Conservation (phyloP, 2,888 invertebrate species). For the Lobophora halterata region DNA sequence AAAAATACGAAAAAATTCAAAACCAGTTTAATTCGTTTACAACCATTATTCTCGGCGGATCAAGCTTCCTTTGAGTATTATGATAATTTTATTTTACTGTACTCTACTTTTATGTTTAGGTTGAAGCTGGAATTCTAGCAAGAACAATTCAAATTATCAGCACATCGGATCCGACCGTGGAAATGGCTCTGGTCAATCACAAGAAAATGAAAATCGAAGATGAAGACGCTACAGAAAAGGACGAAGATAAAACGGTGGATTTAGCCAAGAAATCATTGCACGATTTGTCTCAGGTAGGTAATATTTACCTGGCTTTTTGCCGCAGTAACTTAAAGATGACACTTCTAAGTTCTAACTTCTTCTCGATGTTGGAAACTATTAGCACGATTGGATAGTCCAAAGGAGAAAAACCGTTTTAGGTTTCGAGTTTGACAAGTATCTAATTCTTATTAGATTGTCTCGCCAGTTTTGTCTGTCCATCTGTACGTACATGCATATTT, state of each 20-base stretch:
- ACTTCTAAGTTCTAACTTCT: constrained; percentile 14
- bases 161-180: constrained; percentile 76
- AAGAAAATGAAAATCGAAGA: constrained; percentile 75
- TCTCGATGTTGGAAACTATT: constrained; percentile 16
- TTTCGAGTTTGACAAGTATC: too few relatives aligned
- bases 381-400: constrained; percentile 2
- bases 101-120: constrained; percentile 47
- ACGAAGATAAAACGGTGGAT: constrained; percentile 55
- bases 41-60: constrained; percentile 2
- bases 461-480: too few relatives aligned
- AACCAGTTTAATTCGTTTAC: constrained; percentile 7
- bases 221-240: constrained; percentile 80
- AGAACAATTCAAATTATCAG: constrained; percentile 88
- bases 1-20: constrained; percentile 11
- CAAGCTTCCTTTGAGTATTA: constrained; percentile 1
- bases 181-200: constrained; percentile 74
- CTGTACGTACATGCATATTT: too few relatives aligned
- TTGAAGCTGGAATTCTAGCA: constrained; percentile 88
- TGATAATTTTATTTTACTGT: not conserved
- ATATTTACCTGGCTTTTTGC: constrained; percentile 3
- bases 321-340: constrained; percentile 4
- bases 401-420: not conserved
- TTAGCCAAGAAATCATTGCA: constrained; percentile 68
- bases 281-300: constrained; percentile 69
- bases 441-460: too few relatives aligned